Percentiles rank a stretch among this genome's conserved stretches.
These are phyloP conservation scores for Zygogramma bicolorata DNA, from an alignment of 2,888 invertebrate species.

Conservation along the genomic window DNA sequence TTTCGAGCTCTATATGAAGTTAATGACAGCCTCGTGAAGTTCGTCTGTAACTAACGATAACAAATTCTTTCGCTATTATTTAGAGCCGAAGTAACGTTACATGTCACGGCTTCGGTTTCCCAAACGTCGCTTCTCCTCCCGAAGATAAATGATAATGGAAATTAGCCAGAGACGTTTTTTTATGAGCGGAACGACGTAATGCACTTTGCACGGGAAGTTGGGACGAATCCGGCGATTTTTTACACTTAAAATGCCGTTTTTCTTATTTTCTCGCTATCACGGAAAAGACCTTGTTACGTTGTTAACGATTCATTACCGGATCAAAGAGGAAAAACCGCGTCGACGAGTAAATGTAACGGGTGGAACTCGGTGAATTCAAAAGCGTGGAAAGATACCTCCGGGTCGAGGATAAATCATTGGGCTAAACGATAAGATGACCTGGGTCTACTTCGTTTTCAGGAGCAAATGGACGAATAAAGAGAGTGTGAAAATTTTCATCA, in stretches of 20 bases:
- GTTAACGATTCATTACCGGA: slow-evolving; percentile 7
- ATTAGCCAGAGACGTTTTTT: slow-evolving; percentile 61
- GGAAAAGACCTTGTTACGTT: slow-evolving; percentile 25
- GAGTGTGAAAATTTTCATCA: too few species aligned
- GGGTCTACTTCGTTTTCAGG: background rate
- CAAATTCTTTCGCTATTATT: slow-evolving; percentile 55
- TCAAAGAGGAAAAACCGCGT: slow-evolving; percentile 7
- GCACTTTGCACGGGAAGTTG: slow-evolving; percentile 56
- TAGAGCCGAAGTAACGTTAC: slow-evolving; percentile 54
- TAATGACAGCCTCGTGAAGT: slow-evolving; percentile 40
- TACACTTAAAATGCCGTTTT: slow-evolving; percentile 50
- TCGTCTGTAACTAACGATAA: slow-evolving; percentile 52
- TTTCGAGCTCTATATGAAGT: slow-evolving; percentile 37
- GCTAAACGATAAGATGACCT: background rate
- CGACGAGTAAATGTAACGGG: background rate
- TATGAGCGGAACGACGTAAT: slow-evolving; percentile 57
- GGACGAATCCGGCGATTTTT: slow-evolving; percentile 47
- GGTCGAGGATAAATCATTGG: background rate
- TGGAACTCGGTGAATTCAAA: background rate
- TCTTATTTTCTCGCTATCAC: slow-evolving; percentile 37
- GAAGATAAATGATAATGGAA: slow-evolving; percentile 66
- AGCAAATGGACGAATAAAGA: background rate
- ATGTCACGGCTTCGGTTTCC: slow-evolving; percentile 57
- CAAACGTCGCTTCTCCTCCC: slow-evolving; percentile 34
- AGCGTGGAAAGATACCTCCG: background rate